phyloP scores from a whole-genome alignment of 2,797 vertebrate species.

The Poeciliopsis presidionis region DNA sequence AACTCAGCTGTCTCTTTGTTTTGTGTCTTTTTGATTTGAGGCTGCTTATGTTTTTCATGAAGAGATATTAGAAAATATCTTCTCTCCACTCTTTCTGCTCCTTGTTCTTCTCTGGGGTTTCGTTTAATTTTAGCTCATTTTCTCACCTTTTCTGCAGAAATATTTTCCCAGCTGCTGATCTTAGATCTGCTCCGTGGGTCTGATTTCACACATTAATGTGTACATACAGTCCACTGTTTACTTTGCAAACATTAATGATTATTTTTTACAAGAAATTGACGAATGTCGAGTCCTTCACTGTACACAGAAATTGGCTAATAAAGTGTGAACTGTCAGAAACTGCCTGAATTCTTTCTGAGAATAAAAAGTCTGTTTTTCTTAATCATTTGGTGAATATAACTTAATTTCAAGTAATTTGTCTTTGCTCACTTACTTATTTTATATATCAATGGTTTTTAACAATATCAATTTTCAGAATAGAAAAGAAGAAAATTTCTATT shows the following conservation, averaged over 20 bases:
- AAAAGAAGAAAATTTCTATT: neutral
- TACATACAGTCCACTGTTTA: conserved; percentile 48
- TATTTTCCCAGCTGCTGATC: conserved; percentile 36
- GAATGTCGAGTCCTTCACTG: conserved; percentile 18
- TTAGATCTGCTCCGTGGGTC: conserved; percentile 42
- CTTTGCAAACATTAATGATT: conserved; percentile 33
- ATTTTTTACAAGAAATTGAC: conserved; percentile 22
- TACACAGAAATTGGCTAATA: conserved; percentile 62
- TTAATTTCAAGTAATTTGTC: neutral
- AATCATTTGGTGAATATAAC: neutral
- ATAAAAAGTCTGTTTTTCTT: neutral
- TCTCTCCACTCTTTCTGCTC: neutral
- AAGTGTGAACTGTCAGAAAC: conserved; percentile 58
- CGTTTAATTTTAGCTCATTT: conserved; percentile 13
- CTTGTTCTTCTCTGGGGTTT: conserved; percentile 4
- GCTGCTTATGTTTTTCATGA: conserved; percentile 12
- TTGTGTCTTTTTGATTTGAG: conserved; percentile 1
- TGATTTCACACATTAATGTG: conserved; percentile 42
- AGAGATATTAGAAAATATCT: neutral
- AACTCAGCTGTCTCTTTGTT: conserved; percentile 31
- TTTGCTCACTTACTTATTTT: neutral
- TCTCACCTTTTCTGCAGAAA: conserved; percentile 28
- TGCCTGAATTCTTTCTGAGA: conserved; percentile 5
- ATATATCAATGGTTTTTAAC: neutral
- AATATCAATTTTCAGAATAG: neutral